Conservation (phyloP, 2,797 vertebrate species). For the Helostoma temminkii region DNA sequence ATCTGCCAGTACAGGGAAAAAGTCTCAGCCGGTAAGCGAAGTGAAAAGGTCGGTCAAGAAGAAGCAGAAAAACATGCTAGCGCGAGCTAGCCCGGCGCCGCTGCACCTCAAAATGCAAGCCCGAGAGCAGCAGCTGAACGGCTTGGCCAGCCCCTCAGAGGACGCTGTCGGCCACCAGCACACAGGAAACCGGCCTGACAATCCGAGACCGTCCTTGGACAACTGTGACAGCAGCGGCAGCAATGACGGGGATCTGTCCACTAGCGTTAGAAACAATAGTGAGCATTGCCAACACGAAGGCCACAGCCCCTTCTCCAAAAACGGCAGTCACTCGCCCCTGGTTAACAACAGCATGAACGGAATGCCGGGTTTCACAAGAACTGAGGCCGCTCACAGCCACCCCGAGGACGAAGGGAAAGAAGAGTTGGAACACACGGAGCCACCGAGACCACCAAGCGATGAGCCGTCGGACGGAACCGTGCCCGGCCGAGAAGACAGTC, state of each 20-base stretch:
- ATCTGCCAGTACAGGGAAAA: constrained; percentile 68
- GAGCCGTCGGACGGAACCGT: constrained; percentile 54
- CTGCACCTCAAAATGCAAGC: constrained; percentile 84
- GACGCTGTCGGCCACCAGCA: constrained; percentile 70
- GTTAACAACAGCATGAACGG: constrained; percentile 79
- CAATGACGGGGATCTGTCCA: constrained; percentile 56
- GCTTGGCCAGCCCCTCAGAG: constrained; percentile 86
- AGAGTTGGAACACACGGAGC: constrained; percentile 55
- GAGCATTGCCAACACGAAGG: constrained; percentile 76
- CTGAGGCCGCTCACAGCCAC: constrained; percentile 50
- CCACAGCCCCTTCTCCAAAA: constrained; percentile 76
- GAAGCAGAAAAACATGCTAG: constrained; percentile 83
- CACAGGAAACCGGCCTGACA: constrained; percentile 78
- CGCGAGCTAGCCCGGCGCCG: constrained; percentile 80
- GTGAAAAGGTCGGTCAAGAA: constrained; percentile 74
- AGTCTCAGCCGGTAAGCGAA: constrained; percentile 65
- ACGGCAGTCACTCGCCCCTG: constrained; percentile 69
- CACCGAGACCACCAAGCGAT: constrained; percentile 51
- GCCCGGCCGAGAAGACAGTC: constrained; percentile 51
- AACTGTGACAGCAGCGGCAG: constrained; percentile 77
- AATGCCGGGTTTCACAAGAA: constrained; percentile 71
- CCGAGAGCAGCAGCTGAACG: constrained; percentile 90
- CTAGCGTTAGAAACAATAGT: constrained; percentile 56
- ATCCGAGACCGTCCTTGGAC: constrained; percentile 74
- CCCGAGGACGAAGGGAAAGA: constrained; percentile 41